Base-by-base conservation (phyloP, 1,140 invertebrate species). In the Tetramorium parvispinum region DNA sequence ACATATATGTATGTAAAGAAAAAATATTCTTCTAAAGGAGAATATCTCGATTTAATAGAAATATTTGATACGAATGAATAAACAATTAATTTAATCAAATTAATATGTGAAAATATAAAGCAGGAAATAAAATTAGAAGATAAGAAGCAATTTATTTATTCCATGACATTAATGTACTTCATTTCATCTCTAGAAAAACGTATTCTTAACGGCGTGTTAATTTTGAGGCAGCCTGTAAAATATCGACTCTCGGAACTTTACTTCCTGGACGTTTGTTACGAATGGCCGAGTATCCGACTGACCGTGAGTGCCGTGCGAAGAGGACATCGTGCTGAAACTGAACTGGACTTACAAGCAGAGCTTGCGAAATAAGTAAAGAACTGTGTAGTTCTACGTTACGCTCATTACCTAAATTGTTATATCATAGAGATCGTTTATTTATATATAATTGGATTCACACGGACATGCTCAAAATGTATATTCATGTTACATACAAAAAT, bases 211-310 rank as follows among this genome's bases (percentile, higher is more conserved):
- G 4, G 0, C 10, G 10, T 11, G 5, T 13, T 70, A n/a, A 18
- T 57, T 81, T 70, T 81, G 63, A 81, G 8, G 11, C 27, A 43
- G 5, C 61, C 43, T 68, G 21, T 81, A 70, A 70, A 49, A 65
- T 21, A 57, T 70, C 6, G 46, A 55, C 27, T 66, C 63, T 81
- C 11, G 10, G 27, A 79, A 40, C 78, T 70, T 70, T 43, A 70
- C 16, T 81, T 70, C 37, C 78, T 46, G 65, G 21, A 81, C 49
- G 16, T 81, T 70, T 6, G 37, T 70, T 81, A 70, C 32, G 49
- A 68, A 70, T 55, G 32, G 51, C 37, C 63, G 65, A 43, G 63
- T 81, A 16, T 68, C 21, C 21, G 51, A 81, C 49, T 81, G 37
- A 81, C 49, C 49, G 37, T 81, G 16, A 79, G n/a, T n/a, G 11